phyloP scores from a whole-genome alignment of 1,140 invertebrate genomes.

The Drosophila micromelanica region DNA sequence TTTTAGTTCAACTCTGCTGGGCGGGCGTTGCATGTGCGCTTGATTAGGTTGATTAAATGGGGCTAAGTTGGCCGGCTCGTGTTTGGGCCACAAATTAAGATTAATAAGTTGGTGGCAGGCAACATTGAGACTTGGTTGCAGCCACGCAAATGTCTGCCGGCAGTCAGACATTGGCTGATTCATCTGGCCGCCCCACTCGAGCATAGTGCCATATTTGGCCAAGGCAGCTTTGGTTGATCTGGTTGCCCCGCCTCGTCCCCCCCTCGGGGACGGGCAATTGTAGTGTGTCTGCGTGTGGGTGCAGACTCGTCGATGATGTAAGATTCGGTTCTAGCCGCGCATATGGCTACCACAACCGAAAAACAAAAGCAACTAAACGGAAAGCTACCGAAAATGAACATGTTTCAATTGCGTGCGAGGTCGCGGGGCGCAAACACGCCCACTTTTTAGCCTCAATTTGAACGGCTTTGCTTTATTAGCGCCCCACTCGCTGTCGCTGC shows the following conservation, averaged over 20 bases:
- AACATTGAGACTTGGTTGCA: constrained; percentile 6
- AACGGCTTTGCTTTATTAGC: constrained; percentile 47
- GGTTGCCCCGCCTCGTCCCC: constrained; percentile 1
- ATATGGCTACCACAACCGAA: constrained; percentile 13
- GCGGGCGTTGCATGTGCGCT: constrained; percentile 30
- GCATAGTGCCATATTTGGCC: constrained; percentile 21
- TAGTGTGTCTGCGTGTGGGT: constrained; percentile 24
- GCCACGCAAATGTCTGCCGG: constrained; percentile 34
- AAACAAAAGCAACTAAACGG: constrained; percentile 2
- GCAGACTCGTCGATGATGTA: constrained; percentile 65
- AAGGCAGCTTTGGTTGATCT: constrained; percentile 30
- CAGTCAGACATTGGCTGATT: constrained; percentile 34
- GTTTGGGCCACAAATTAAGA: constrained; percentile 40
- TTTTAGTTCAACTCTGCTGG: neutral
- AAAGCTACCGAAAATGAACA: constrained; percentile 20
- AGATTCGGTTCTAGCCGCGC: constrained; percentile 44
- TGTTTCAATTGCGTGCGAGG: constrained; percentile 68
- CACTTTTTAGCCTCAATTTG: constrained; percentile 59
- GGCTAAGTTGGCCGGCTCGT: constrained; percentile 11
- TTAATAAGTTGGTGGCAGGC: constrained; percentile 42
- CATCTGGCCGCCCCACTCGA: constrained; percentile 10
- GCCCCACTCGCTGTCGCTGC: neutral
- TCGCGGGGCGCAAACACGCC: constrained; percentile 49
- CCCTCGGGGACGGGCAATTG: neutral
- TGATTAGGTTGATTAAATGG: constrained; percentile 37